These are phyloP conservation scores for Vidua macroura DNA, from an alignment of 2,113 vertebrate species.

Conservation along the genomic window DNA sequence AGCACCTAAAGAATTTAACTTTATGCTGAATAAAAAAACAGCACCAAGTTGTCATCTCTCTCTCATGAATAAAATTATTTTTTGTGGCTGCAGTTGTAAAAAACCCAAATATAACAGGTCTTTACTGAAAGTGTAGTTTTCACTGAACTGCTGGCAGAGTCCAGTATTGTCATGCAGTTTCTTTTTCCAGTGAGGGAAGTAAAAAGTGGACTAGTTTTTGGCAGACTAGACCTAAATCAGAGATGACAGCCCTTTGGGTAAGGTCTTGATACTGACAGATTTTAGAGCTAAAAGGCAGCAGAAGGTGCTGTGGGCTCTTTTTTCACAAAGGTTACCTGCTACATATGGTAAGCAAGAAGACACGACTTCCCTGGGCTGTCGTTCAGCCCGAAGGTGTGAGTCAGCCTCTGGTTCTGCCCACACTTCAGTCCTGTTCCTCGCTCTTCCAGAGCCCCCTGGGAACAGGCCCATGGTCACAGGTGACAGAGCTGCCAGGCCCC, in stretches of 20 bases:
- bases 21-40: neutral
- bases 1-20: neutral
- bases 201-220: neutral
- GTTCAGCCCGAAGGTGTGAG: fast-evolving
- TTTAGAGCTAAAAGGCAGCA: neutral
- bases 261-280: neutral
- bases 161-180: neutral
- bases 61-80: neutral
- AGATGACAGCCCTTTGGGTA: neutral
- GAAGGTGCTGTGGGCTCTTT: neutral
- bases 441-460: neutral
- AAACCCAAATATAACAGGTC: neutral
- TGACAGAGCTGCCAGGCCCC: neutral
- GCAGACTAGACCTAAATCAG: neutral
- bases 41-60: neutral
- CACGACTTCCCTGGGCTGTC: neutral
- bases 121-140: neutral
- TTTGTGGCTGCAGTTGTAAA: neutral
- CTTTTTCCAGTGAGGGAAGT: neutral
- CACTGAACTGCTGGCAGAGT: neutral
- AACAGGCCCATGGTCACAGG: fast-evolving
- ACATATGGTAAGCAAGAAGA: neutral
- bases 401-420: neutral
- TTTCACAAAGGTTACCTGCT: neutral
- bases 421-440: neutral